Base-by-base conservation (phyloP, 2,888 invertebrate genomes). In the Lithosia quadra region DNA sequence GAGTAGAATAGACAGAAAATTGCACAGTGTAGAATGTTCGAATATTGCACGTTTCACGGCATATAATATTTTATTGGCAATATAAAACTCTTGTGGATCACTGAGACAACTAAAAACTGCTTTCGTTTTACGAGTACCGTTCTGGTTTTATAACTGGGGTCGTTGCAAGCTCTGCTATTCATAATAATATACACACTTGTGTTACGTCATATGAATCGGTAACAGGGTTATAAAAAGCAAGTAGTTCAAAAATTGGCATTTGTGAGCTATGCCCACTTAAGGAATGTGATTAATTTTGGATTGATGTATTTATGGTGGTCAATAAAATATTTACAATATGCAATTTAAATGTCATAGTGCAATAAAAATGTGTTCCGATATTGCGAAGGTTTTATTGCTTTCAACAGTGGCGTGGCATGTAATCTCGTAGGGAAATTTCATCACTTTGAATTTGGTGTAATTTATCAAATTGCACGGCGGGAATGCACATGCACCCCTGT, bases 391-490 rank as follows among this genome's bases (percentile, higher is more conserved):
- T 79, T 79, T 78, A 81, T 84, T 83, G 72, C 74, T 69, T 71
- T 71, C 72, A 74, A 80, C 77, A 79, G 69, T 73, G 75, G 63
- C 68, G 72, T 57, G 74, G 82, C 72, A 72, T 78, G 86, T 87
- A 88, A 90, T 90, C 86, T 85, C 78, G 80, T 79, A 84, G 84
- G 85, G 88, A 79, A 88, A 88, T 91, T 90, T 90, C 89, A 90
- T 91, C 89, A 89, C 84, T 84, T 86, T 84, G 87, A 86, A 90
- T 91, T 89, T 80, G 84, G 90, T 88, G 90, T 92, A 93, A 94
- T 94, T 93, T 92, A 93, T 92, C 90, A 93, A 93, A 92, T 92
- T 90, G 90, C 86, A 81, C 77, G 78, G 74, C 77, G 83, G 79
- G 81, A 87, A 87, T 92, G 92, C 93, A 93, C 91, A 91, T 92